Base-by-base conservation (phyloP, 2,797 vertebrate species). In the Gymnoscopelus braueri region DNA sequence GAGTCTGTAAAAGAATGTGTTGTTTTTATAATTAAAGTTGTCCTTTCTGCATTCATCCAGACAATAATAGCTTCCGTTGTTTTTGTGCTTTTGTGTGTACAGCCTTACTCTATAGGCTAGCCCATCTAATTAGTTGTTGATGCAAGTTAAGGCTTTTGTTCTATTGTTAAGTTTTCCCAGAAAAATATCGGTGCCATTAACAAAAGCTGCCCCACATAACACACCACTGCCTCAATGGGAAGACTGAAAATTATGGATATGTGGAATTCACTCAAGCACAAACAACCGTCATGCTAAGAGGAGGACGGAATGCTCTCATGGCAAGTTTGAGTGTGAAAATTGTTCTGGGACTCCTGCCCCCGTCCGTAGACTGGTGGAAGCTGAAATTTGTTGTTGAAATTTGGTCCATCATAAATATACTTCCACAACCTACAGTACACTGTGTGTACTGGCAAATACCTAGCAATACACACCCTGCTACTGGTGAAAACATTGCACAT, bases 181-280 rank as follows among this genome's bases (percentile, higher is more conserved):
- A 66, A 71, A 61, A 84, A 76, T 63, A 44, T 65, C 12, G 32
- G 67, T 70, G 67, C 63, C 50, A 76, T 67, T 56, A 85, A 92
- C 91, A 93, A 93, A 90, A 88, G 89, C 84, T 92, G 92, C 60
- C 92, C 92, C 88, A 91, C 77, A 92, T 93, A 44, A 79, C 81
- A 55, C 39, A 5, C 8, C 2, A 32, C 23, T 9, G 62, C 32
- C 56, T 85, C 79, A 88, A 85, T 82, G 77, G 82, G 79, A 74
- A 65, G 67, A 78, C 61, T 62, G 75, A 74, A 81, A 83, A 80
- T 71, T 53, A 75, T 49, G 73, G 84, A 83, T 70, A 84, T 84
- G 90, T 72, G 60, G 73, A 75, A 74, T 78, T 84, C 75, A 64
- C 69, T 85, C 59, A 65, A 72, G 82, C 75, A 52, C 77, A 70